Evolutionary conservation across 2,888 invertebrate species (phyloP).

Genomic region (Selenia dentaria): DNA sequence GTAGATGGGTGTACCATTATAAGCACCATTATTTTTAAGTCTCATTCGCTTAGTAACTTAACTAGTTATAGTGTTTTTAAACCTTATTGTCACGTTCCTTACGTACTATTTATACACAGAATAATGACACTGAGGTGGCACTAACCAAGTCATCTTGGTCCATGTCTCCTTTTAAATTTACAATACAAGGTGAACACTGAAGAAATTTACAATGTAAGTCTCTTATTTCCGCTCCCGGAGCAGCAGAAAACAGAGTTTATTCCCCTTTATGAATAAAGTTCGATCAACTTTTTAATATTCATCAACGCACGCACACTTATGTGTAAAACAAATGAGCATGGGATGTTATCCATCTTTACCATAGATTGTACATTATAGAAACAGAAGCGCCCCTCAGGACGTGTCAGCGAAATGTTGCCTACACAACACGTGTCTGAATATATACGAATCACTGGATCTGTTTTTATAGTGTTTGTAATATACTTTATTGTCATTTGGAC

Average conservation of each 20-base stretch:
- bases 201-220: too few species aligned
- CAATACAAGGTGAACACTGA: too few species aligned
- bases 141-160: too few species aligned
- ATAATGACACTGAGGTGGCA: too few species aligned
- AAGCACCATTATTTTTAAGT: too few species aligned
- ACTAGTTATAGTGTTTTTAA: too few species aligned
- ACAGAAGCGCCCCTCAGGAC: conserved; percentile 2
- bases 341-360: conserved; percentile 22
- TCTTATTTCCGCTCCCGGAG: too few species aligned
- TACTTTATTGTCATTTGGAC: conserved; percentile 22
- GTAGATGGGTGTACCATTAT: too few species aligned
- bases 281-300: conserved; percentile 48
- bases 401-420: conserved; percentile 8
- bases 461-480: conserved; percentile 23
- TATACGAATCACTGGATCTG: conserved; percentile 18
- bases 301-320: conserved; percentile 33
- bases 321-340: conserved; percentile 35
- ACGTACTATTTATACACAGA: too few species aligned
- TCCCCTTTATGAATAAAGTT: conserved; percentile 47
- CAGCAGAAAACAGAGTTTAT: conserved; percentile 29
- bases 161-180: too few species aligned
- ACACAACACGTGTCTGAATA: conserved; percentile 13
- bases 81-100: too few species aligned
- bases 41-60: too few species aligned
- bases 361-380: conserved; percentile 2